Base-by-base conservation (phyloP, 2,888 invertebrate genomes). In the Troides helena region DNA sequence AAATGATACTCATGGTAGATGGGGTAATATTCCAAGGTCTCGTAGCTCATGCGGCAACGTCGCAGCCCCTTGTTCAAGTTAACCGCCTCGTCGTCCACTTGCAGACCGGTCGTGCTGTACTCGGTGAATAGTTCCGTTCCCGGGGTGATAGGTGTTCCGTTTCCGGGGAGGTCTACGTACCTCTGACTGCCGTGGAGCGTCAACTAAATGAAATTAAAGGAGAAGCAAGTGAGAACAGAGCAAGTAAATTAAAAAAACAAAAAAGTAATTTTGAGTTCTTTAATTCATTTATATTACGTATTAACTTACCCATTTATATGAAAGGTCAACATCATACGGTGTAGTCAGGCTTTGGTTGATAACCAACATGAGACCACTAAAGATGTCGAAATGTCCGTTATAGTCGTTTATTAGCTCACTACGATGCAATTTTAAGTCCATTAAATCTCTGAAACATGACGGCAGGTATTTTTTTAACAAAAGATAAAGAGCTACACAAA, bases 1-100 rank as follows among this genome's bases (percentile, higher is more conserved):
- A 39, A 39, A 39, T 46, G 50, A 67, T 70, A 70, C 70, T 60
- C 62, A 50, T 66, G 62, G 53, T 70, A 70, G 4, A 59, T n/a
- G n/a, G 70, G 66, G 53, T 66, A 66, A 50, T 70, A 70, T 58
- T 70, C 46, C 43, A 70, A 70, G 7, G 66, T 21, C n/a, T 70
- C 70, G 2, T 67, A 23, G 58, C 59, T 70, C 66, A 66, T 66
- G n/a, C 66, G 57, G 43, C 70, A 70, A 14, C 63, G 66, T 50
- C 62, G 43, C 6, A 62, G 58, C 3, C 62, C 58, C 12, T 46
- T 58, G 58, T 66, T 23, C 5, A 70, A 53, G 25, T 53, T 59
- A 4, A 66, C 53, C 0, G 70, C 59, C 43, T 70, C 70, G 5
- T 66, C 53, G 5, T 62, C 65, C 7, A 70, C 59, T 43, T 63